phyloP scores from a whole-genome alignment of 2,113 vertebrate species.

The Chitala chitala region DNA sequence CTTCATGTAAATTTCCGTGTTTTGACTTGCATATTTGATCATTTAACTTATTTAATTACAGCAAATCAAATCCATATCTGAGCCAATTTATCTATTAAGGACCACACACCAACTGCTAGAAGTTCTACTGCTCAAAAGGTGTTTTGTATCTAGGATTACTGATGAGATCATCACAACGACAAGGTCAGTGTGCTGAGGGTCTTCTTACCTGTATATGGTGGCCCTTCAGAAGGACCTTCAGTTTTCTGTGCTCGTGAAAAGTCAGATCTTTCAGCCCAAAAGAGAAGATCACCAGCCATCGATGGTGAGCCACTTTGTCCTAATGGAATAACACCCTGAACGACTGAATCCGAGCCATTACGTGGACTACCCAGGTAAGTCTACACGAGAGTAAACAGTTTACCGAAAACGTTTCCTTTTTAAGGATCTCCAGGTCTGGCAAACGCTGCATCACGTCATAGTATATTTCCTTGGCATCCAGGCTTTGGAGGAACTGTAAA shows the following conservation, averaged over 20 bases:
- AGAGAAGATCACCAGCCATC: conserved; percentile 88
- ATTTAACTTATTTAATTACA: too few species aligned
- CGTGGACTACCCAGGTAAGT: background rate
- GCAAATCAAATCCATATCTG: too few species aligned
- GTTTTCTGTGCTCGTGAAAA: conserved; percentile 83
- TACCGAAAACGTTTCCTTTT: conserved; percentile 76
- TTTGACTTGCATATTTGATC: too few species aligned
- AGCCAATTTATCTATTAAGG: background rate
- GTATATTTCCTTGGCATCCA: conserved; percentile 90
- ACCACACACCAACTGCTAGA: background rate
- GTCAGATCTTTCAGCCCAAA: conserved; percentile 67
- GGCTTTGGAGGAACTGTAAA: conserved; percentile 74
- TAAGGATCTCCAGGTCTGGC: conserved; percentile 79
- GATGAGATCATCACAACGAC: too few species aligned
- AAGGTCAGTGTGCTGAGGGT: too few species aligned
- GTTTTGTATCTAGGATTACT: too few species aligned
- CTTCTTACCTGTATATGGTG: conserved; percentile 84
- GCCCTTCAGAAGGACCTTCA: conserved; percentile 72
- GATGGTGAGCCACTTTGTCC: conserved; percentile 80
- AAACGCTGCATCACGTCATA: conserved; percentile 74
- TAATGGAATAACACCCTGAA: conserved; percentile 38
- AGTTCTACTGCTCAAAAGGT: background rate
- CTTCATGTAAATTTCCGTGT: too few species aligned
- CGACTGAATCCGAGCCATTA: conserved; percentile 15
- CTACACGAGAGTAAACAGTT: background rate